These are phyloP conservation scores for Agrilus biguttatus DNA, from an alignment of 2,888 invertebrate genomes.

Conservation along the genomic window DNA sequence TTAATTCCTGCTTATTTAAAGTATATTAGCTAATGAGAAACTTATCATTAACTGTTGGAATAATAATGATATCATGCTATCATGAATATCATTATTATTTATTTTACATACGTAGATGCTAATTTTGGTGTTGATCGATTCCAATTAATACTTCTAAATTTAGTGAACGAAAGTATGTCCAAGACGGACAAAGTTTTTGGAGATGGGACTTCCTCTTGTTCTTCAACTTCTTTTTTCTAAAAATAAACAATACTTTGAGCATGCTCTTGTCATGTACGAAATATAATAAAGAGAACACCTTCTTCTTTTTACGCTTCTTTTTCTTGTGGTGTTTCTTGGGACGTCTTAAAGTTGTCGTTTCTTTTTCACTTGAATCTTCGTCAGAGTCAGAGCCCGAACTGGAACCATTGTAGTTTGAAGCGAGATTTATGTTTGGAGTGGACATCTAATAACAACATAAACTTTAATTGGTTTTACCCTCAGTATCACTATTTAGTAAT, in stretches of 20 bases:
- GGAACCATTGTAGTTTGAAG: too few species aligned
- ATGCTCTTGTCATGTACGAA: conserved; percentile 3
- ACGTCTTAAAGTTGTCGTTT: conserved; percentile 1
- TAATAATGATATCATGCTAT: background rate
- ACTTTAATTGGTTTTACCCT: too few species aligned
- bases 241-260: conserved; percentile 10
- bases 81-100: too few species aligned
- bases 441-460: too few species aligned
- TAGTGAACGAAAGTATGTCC: conserved; percentile 22
- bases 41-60: too few species aligned
- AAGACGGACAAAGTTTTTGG: conserved; percentile 22
- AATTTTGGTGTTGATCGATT: conserved; percentile 8
- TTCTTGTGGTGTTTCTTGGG: too few species aligned
- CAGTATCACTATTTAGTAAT: too few species aligned
- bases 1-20: too few species aligned
- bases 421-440: too few species aligned
- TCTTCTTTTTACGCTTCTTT: conserved; percentile 14
- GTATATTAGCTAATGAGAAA: conserved; percentile 10
- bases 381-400: conserved; percentile 9
- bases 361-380: conserved; percentile 4
- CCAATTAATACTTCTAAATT: conserved; percentile 17
- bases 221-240: conserved; percentile 15
- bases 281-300: conserved; percentile 1
- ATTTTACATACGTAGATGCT: background rate
- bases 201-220: conserved; percentile 12